Evolutionary conservation across 2,888 invertebrate species (phyloP), one percentile per base, ranked within the genome.

Genomic region (Deilephila porcellus): DNA sequence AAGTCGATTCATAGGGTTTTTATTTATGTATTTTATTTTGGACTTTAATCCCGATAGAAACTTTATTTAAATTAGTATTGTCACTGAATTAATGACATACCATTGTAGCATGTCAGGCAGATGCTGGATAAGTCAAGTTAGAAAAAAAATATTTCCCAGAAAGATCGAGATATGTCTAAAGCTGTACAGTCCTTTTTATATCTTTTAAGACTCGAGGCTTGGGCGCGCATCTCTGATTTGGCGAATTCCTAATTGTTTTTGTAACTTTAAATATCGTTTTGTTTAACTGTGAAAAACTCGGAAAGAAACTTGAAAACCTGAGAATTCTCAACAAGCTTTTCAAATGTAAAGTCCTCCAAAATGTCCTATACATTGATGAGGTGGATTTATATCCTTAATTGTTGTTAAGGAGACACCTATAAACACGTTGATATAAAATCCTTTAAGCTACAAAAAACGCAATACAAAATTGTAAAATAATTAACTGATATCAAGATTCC

Each of bases 401-500:
- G 11, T 45, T 11, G 11, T 11, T 14, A 45, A 45, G 45, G 11
- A 11, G 19, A 19, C 32, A 32, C 32, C 20, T 64, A 20, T 45
- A 63, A 20, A 64, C 11, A 64, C 34, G 34, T 37, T 20, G n/a
- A 8, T n/a, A 11, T 11, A 64, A 64, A 6, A 45, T 25, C 52
- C 17, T 67, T 45, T 19, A 17, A 67, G 17, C 25, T 67, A 25
- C 67, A 67, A 14, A 20, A 19, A 45, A 29, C 34, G 64, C 67
- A 64, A 59, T 59, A 17, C 56, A 29, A 70, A 62, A 75, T 19
- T 52, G 56, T 72, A 71, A 67, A 71, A 63, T 77, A 72, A 77
- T 75, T 75, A 20, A 67, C 17, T 37, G 3, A 60, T 70, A 70
- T 73, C 53, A 53, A 52, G 62, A 73, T 73, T 80, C 76, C 76